Conservation (phyloP, 2,113 vertebrate genomes). For the Lepus americanus region DNA sequence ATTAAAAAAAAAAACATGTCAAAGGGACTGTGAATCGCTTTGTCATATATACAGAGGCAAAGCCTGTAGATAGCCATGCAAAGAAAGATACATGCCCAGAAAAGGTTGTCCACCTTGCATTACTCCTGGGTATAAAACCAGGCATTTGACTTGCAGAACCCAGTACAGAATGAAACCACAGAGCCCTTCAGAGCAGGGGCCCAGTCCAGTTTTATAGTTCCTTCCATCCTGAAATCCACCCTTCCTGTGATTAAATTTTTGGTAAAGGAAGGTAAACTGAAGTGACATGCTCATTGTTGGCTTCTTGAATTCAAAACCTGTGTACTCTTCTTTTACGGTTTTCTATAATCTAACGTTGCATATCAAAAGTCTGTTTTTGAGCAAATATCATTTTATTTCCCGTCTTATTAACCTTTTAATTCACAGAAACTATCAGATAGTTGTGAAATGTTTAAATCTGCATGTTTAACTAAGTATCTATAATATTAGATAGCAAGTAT, state of each 20-base stretch:
- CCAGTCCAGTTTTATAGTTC: background rate
- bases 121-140: background rate
- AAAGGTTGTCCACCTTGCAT: accelerated
- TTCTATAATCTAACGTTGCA: background rate
- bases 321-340: background rate
- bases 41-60: background rate
- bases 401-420: background rate
- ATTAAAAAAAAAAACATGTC: too few species aligned
- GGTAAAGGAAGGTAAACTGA: background rate
- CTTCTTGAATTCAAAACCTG: background rate
- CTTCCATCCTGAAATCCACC: background rate
- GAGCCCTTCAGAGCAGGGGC: accelerated
- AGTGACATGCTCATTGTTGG: background rate
- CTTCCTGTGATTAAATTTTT: background rate
- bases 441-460: background rate
- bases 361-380: background rate
- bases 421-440: background rate
- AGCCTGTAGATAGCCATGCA: background rate
- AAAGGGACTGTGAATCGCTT: background rate
- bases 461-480: background rate
- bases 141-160: background rate
- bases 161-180: background rate
- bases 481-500: background rate
- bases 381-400: background rate
- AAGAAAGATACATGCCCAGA: background rate